Evolutionary conservation across 2,113 vertebrate species (phyloP), one percentile per base, ranked within the genome.

Genomic region (Charina bottae): DNA sequence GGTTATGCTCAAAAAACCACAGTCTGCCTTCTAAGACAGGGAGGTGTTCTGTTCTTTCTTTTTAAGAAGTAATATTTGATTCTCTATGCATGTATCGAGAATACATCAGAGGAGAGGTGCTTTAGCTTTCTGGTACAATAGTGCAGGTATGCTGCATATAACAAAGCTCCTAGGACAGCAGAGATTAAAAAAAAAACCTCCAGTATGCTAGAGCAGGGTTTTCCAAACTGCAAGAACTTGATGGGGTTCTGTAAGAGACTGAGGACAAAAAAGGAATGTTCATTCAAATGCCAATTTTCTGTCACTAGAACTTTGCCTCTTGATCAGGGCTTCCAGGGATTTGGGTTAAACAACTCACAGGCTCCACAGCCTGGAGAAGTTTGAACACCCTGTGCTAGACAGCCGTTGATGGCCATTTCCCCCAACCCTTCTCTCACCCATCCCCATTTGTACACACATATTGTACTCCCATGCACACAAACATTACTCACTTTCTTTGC

Each of bases 31-130:
- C 12, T 49, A 89, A 72, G 62, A 33, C 23, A 55, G 28, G 28
- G 28, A 37, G 46, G 83, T 42, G 85, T 86, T 88, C 83, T 94
- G 94, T 62, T 87, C 91, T 94, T 86, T 92, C 91, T 90, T 91
- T 94, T 95, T 28, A 49, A 62, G 42, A 62, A 56, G 19, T 21
- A 49, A 49, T 85, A 26, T 85, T 85, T 54, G 11, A 28, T 28
- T 53, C 83, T 85, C 23, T 28, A 13, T 85, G 49, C 83, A 15
- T 54, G 24, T 28, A 54, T 28, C 56, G 42, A 59, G 55, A 33
- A 28, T 58, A 58, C 19, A 58, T 37, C 33, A n/a, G 37, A 21
- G 55, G n/a, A 33, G 55, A 59, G 54, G 54, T n/a, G 7, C 17
- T 58, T 3, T 87, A 56, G n/a, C 9, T 56, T 15, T 19, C 7